Conservation (phyloP, 2,797 vertebrate species). For the Pitangus sulphuratus region DNA sequence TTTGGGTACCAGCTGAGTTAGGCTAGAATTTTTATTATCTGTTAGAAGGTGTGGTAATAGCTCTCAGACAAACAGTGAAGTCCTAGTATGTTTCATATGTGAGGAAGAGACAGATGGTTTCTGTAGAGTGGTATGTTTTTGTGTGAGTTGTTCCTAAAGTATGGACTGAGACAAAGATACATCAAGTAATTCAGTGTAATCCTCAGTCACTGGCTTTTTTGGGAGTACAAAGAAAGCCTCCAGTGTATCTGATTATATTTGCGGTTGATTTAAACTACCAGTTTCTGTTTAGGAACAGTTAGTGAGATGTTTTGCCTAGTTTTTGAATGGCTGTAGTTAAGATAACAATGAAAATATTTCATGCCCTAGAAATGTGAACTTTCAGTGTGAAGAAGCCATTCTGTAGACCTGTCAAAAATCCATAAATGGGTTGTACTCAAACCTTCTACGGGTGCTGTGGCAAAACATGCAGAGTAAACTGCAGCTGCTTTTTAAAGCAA, state of each 20-base stretch:
- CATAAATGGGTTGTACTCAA: not conserved
- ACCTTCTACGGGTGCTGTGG: not conserved
- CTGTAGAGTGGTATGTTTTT: not conserved
- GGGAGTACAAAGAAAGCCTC: not conserved
- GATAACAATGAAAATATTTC: not conserved
- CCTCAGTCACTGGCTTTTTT: not conserved
- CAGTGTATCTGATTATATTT: not conserved
- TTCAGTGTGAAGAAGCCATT: not conserved
- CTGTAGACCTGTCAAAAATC: not conserved
- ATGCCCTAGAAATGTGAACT: not conserved
- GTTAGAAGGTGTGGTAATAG: not conserved
- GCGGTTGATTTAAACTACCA: not conserved
- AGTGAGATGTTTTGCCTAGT: not conserved
- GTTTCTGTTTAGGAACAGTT: not conserved
- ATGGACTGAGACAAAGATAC: accelerated
- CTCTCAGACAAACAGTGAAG: not conserved
- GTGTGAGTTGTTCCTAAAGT: not conserved
- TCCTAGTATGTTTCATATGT: not conserved
- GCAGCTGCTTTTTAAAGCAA: not conserved
- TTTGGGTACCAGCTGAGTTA: not conserved
- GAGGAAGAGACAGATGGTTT: not conserved
- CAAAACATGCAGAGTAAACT: not conserved
- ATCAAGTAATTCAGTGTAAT: not conserved
- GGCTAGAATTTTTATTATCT: not conserved
- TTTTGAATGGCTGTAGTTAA: not conserved